A percentile compares a stretch with the other conserved stretches of the same genome.
Evolutionary conservation across 2,797 vertebrate genomes (phyloP).

Genomic region (Argya squamiceps): DNA sequence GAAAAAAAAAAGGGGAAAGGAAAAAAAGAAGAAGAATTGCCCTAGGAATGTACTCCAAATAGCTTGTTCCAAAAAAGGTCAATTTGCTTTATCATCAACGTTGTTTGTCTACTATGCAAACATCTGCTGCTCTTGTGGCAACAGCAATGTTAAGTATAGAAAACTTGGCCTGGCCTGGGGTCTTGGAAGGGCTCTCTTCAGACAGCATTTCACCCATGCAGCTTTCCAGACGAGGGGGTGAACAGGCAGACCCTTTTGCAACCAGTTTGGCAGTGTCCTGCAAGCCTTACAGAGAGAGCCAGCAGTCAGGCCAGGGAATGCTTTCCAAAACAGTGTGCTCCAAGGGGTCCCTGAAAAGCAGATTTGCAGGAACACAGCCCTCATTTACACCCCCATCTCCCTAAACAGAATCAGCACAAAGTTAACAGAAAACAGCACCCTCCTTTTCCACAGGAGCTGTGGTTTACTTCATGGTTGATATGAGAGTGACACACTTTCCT

Average conservation of each 20-base stretch:
- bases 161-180: neutral
- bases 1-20: fast-evolving
- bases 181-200: slow-evolving; percentile 3
- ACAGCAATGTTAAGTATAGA: neutral
- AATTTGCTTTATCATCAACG: slow-evolving; percentile 40
- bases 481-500: neutral
- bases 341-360: neutral
- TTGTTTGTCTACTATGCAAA: slow-evolving; percentile 51
- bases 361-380: neutral
- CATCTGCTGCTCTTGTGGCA: slow-evolving; percentile 41
- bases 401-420: neutral
- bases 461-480: neutral
- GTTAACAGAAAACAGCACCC: neutral
- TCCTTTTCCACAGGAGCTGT: neutral
- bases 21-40: neutral
- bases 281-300: neutral
- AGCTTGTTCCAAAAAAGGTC: slow-evolving; percentile 27
- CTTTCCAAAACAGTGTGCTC: neutral
- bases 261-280: neutral
- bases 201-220: neutral
- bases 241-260: neutral
- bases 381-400: neutral
- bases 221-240: neutral
- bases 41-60: slow-evolving; percentile 7
- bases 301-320: neutral